Percentiles rank a stretch among this genome's conserved stretches.
These are phyloP conservation scores for Hydrolagus colliei DNA, from an alignment of 2,797 vertebrate species.

Conservation along the genomic window DNA sequence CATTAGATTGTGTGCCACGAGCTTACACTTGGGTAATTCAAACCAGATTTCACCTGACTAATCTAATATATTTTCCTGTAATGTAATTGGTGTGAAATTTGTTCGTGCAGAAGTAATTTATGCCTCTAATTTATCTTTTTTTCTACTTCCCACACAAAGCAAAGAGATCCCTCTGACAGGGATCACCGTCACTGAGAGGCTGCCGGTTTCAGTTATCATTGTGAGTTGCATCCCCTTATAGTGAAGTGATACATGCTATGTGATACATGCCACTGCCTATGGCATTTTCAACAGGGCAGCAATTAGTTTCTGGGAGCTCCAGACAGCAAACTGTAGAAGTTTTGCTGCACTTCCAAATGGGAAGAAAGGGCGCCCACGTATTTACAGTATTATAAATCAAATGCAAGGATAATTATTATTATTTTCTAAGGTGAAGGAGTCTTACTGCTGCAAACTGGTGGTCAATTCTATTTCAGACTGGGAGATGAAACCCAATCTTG, in stretches of 20 bases:
- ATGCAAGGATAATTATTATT: neutral
- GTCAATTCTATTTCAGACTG: neutral
- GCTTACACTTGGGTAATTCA: neutral
- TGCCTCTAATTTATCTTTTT: neutral
- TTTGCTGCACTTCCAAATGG: neutral
- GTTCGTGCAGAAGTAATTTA: neutral
- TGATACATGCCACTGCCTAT: neutral
- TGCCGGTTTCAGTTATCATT: constrained; percentile 6
- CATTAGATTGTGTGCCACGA: neutral
- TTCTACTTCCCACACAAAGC: neutral
- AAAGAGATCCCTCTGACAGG: too few species aligned
- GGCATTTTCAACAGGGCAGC: constrained; percentile 1
- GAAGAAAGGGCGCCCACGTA: too few species aligned
- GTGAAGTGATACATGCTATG: neutral
- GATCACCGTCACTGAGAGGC: neutral
- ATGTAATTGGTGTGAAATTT: neutral
- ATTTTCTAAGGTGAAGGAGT: neutral
- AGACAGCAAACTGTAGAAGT: neutral
- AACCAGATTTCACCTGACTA: neutral
- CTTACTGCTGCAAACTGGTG: neutral
- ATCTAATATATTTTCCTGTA: constrained; percentile 3
- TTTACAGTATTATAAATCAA: neutral
- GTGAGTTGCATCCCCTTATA: neutral
- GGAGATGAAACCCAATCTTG: neutral
- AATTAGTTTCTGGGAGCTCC: constrained; percentile 7